Evolutionary conservation across 1,140 invertebrate species (phyloP).

Genomic region (Pygmarrhopalites habei): DNA sequence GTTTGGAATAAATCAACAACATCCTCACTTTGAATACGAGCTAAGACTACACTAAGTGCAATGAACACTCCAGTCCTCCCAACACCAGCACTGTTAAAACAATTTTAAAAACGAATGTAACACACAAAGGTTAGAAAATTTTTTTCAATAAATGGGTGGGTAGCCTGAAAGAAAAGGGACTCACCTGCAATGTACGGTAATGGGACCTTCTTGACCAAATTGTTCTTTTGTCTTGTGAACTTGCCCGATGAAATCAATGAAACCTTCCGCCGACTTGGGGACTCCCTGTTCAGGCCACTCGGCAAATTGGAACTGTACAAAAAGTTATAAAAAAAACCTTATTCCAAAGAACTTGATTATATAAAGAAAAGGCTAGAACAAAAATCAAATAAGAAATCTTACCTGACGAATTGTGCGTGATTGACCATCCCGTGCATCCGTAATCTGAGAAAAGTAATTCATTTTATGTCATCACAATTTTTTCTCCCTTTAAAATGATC

Average conservation of each 20-base stretch:
- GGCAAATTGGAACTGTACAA: slow-evolving; percentile 98
- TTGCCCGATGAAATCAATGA: slow-evolving; percentile 97
- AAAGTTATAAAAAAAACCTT: no score
- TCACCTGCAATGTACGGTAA: slow-evolving; percentile 98
- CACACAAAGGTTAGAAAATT: no score
- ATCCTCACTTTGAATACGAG: slow-evolving; percentile 97
- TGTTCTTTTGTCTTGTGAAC: slow-evolving; percentile 99
- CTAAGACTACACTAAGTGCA: slow-evolving; percentile 93
- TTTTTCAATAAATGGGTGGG: no score
- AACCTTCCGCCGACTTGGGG: slow-evolving; percentile 94
- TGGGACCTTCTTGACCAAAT: slow-evolving; percentile 98
- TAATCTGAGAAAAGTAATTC: slow-evolving; percentile 45
- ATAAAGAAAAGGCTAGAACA: no score
- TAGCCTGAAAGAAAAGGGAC: no score
- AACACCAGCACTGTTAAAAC: slow-evolving; percentile 89
- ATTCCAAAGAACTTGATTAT: no score
- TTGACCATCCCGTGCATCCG: slow-evolving; percentile 85
- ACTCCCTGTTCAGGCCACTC: slow-evolving; percentile 98
- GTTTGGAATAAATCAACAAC: slow-evolving; percentile 99
- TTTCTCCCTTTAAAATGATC: no score
- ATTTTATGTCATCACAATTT: no score
- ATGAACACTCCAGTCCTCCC: slow-evolving; percentile 98
- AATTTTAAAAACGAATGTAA: no score
- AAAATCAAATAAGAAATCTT: no score
- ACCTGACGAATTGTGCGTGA: slow-evolving; percentile 93